These are phyloP conservation scores for Pristionchus japonicus DNA, from an alignment of 2,888 invertebrate species.

Conservation along the genomic window DNA sequence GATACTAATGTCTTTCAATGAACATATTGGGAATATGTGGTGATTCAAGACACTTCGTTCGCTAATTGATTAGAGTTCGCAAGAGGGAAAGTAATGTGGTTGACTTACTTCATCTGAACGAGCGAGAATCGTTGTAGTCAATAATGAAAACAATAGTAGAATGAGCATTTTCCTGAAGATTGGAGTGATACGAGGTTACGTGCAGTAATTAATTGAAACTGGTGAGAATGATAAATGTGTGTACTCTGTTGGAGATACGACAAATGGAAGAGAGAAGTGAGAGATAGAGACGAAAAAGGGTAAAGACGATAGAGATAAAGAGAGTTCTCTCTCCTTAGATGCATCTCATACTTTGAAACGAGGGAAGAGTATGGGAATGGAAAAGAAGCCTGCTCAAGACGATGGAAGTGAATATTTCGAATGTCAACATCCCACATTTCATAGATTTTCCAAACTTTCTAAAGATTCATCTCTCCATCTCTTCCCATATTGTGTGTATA, in stretches of 20 bases:
- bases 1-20: neutral
- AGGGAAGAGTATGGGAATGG: neutral
- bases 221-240: constrained; percentile 15
- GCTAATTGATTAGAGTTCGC: constrained; percentile 21
- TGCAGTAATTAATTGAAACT: neutral
- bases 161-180: neutral
- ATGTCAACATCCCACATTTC: too few relatives aligned
- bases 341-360: neutral
- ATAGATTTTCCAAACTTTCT: too few relatives aligned
- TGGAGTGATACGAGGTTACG: neutral
- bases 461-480: too few relatives aligned
- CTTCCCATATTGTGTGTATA: too few relatives aligned
- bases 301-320: constrained; percentile 7
- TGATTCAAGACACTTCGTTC: too few relatives aligned
- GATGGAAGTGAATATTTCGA: neutral
- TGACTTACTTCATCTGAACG: constrained; percentile 27
- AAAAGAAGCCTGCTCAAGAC: neutral
- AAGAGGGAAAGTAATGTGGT: neutral
- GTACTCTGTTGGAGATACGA: neutral
- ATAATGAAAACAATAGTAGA: neutral
- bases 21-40: neutral
- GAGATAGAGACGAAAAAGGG: neutral
- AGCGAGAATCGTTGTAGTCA: neutral
- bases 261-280: constrained; percentile 2
- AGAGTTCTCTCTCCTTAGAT: neutral